Evolutionary conservation across 2,888 invertebrate genomes (phyloP), one percentile per base, ranked within the genome.

Genomic region (Stenurella melanura): DNA sequence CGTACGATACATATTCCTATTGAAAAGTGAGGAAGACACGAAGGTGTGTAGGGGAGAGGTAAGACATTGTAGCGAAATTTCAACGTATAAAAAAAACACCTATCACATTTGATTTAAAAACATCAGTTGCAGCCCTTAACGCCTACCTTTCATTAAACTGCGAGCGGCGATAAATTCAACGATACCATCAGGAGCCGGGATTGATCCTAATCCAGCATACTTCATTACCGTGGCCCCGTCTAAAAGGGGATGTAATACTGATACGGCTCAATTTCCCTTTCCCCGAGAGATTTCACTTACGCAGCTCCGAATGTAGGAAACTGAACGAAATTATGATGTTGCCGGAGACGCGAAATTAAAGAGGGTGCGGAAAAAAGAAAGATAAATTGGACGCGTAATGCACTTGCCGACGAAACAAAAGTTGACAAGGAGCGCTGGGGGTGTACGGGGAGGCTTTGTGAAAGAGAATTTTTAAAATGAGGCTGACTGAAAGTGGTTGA

Each of bases 351-450:
- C 17, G 61, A 34, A 50, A 50, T 50, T 34, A 17, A 34, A 72
- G 75, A 73, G 78, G 75, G 77, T 74, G 80, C 75, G 70, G 78
- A 80, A 80, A 80, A 77, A 77, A 77, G 73, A 75, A 69, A 77
- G 77, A 75, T 77, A 80, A 80, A 80, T 80, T 80, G 78, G 77
- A 74, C 78, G 73, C 61, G 72, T 78, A 75, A 80, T 78, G 72
- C 77, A 74, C 73, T 67, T 58, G 56, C 64, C 56, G 42, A 50
- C n/a, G 50, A n/a, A n/a, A 50, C 50, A 50, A 50, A 50, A 50
- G 50, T 50, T n/a, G 50, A 50, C 50, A 50, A 66, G 42, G 19
- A 19, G 64, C 10, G 18, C 64, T 3, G 18, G 64, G 42, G 17
- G 30, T 18, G 63, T 9, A 15, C n/a, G 19, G 30, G 57, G 57